Base-by-base conservation (phyloP, 2,797 vertebrate genomes). In the Sparidentex hasta region DNA sequence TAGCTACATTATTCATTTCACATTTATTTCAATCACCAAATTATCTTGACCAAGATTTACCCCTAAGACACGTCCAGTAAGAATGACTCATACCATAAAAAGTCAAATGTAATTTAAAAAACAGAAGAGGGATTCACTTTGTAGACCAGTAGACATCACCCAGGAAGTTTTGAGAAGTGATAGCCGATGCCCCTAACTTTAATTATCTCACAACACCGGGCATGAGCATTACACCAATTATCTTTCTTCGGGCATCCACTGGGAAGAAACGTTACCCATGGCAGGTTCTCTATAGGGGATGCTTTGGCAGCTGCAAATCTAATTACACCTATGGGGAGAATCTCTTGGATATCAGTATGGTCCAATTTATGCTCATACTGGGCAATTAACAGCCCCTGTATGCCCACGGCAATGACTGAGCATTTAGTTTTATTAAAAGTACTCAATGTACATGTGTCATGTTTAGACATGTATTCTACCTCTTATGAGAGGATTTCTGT, bases 241-340 rank as follows among this genome's bases (percentile, higher is more conserved):
- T 92, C 80, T 88, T 87, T 88, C 86, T 87, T 81, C 86, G 65
- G 87, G 84, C 83, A 43, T 91, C 89, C 83, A 77, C 90, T 65
- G 90, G 89, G 90, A 92, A 76, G 86, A 83, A 84, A 79, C 23
- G 65, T 87, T 92, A 88, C 89, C 86, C 85, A 75, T 84, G 88
- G 85, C 86, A 90, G 83, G 61, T 80, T 92, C 90, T 88, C 93
- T 90, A 90, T 90, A 93, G 90, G 92, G 88, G 89, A 81, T 77
- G 83, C 72, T 80, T 87, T 91, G 89, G 87, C 89, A 92, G 90
- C 87, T 90, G 88, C 87, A 91, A 87, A 80, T 90, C 84, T 92
- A 93, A 94, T 94, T 92, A 94, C 87, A 92, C 88, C 91, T 92
- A 93, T 88, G 80, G 90, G 93, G 92, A 91, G 85, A 88, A 89